A percentile compares a stretch with the other conserved stretches of the same genome.
phyloP scores from a whole-genome alignment of 2,113 vertebrate species.

The Melanostigma gelatinosum region DNA sequence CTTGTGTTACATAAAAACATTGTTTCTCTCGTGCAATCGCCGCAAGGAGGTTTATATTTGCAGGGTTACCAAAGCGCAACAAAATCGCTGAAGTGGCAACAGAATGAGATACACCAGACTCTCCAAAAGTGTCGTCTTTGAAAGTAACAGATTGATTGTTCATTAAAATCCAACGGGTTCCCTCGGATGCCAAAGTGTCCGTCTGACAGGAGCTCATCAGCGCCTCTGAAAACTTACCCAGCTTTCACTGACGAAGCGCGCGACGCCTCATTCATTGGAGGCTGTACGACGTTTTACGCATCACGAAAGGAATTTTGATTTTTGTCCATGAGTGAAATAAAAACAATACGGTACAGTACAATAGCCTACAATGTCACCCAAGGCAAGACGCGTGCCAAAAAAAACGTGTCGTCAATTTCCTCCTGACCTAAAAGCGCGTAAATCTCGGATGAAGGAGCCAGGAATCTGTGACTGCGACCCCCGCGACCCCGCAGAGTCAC shows the following conservation, averaged over 20 bases:
- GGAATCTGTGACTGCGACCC: background rate
- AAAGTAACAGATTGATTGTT: background rate
- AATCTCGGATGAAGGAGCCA: conserved; percentile 2
- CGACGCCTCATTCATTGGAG: conserved; percentile 3
- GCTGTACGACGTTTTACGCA: conserved; percentile 57
- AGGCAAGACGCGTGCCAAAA: background rate
- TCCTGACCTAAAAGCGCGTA: background rate
- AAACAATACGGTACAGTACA: background rate
- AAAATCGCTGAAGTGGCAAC: background rate
- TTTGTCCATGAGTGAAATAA: conserved; percentile 8
- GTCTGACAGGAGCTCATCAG: conserved; percentile 24
- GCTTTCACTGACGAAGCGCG: conserved; percentile 4
- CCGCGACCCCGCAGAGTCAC: background rate
- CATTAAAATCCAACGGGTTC: conserved; percentile 47
- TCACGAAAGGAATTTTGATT: background rate
- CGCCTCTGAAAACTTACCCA: conserved; percentile 37
- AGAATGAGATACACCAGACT: background rate
- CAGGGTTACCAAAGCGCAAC: conserved; percentile 5
- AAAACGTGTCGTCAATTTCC: background rate
- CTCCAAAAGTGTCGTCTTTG: conserved; percentile 1
- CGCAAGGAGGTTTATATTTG: background rate
- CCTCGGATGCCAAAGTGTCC: conserved; percentile 10
- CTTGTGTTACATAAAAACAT: conserved; percentile 91
- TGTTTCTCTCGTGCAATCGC: conserved; percentile 49
- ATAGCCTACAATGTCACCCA: background rate